These are phyloP conservation scores for Notoglanidium macrostoma DNA, from an alignment of 2,797 vertebrate species.

Conservation along the genomic window DNA sequence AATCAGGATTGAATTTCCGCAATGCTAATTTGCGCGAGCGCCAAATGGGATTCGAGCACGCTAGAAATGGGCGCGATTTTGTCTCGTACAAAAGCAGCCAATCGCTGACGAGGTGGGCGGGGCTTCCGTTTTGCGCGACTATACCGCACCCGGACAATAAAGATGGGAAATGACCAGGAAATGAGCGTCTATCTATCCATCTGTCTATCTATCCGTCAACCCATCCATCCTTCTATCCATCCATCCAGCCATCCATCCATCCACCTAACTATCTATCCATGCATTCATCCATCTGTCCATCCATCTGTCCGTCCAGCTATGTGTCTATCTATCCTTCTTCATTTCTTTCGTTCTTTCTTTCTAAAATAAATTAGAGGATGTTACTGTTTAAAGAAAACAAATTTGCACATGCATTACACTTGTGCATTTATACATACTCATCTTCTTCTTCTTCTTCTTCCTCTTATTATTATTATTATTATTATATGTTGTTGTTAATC, in stretches of 20 bases:
- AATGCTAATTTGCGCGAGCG: neutral
- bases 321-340: neutral
- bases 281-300: neutral
- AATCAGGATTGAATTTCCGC: slow-evolving; percentile 32
- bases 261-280: neutral
- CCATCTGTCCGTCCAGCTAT: neutral
- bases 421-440: neutral
- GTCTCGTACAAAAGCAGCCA: slow-evolving; percentile 45
- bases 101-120: slow-evolving; percentile 50
- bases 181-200: neutral
- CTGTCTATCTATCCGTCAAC: neutral
- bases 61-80: slow-evolving; percentile 39
- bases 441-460: neutral
- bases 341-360: neutral
- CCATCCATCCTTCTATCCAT: neutral
- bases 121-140: slow-evolving; percentile 26
- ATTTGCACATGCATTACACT: neutral
- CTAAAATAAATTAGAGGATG: neutral
- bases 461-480: neutral
- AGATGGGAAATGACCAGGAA: slow-evolving; percentile 16
- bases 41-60: slow-evolving; percentile 43
- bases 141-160: slow-evolving; percentile 41
- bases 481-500: neutral
- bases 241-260: neutral
- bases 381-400: neutral